Evolutionary conservation across 92 coral and sea anemone species (phyloP), one percentile per base, ranked within the genome.

Genomic region (Epizoanthus illoricatus): DNA sequence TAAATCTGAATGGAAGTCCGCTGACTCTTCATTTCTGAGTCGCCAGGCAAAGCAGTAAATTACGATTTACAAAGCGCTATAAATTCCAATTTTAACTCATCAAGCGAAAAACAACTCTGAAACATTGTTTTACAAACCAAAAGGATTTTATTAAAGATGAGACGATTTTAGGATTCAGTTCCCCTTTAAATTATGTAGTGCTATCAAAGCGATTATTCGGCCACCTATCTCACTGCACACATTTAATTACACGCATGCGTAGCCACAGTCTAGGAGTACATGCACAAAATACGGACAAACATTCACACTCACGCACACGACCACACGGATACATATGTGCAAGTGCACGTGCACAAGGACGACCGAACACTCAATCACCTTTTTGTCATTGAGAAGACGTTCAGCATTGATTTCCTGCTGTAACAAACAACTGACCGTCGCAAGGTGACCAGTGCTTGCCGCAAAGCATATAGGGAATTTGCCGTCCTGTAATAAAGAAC

Each of bases 401-500:
- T 92, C 94, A 12, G 98, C 92, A 70, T 88, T 89, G 79, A 93
- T 90, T 69, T 93, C 95, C 64, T 93, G 93, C 78, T 90, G 92
- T 42, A 96, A 81, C 49, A 96, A 87, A 76, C 90, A 96, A 63
- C 91, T 89, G 4, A 96, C 99, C 0, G 94, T 97, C 20, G 83
- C 57, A 65, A 93, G 81, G 66, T 96, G 98, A 63, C 99, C 98
- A 39, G 97, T 87, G 55, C 92, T 93, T 0, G 99, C 99, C 4
- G 92, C 99, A 63, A 91, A 91, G 84, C 96, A 96, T 39, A 96
- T 90, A 3, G 99, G 89, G 61, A 91, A 94, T 82, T 93, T 96
- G 20, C 98, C 99, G 9, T 96, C 99, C 99, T 96, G 64, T 6
- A 59, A 69, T 54, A 24, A 58, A 42, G 36, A 28, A 80, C 47